These are phyloP conservation scores for Euwallacea similis DNA, from an alignment of 1,140 invertebrate species.

Conservation along the genomic window DNA sequence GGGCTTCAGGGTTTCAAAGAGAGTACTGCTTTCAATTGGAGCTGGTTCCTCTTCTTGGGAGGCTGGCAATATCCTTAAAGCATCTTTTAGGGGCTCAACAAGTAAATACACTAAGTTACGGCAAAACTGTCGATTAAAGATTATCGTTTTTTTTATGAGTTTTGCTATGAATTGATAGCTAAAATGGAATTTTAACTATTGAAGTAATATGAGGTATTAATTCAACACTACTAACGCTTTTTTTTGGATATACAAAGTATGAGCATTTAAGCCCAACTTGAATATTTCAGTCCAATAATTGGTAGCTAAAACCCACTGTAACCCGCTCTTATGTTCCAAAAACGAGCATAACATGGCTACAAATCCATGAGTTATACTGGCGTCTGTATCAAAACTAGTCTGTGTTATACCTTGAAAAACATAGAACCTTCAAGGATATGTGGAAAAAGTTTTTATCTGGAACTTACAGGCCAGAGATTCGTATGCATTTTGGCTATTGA, in stretches of 20 bases:
- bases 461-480: constrained; percentile 48
- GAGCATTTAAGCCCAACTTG: constrained; percentile 60
- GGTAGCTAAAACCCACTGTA: constrained; percentile 59
- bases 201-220: constrained; percentile 54
- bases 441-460: too few relatives aligned
- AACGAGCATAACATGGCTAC: constrained; percentile 60
- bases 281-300: constrained; percentile 60
- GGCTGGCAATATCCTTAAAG: constrained; percentile 1
- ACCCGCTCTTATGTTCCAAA: constrained; percentile 58
- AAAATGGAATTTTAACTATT: constrained; percentile 1
- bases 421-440: constrained; percentile 7
- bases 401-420: constrained; percentile 21
- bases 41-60: not conserved
- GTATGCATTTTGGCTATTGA: constrained; percentile 53
- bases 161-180: constrained; percentile 29
- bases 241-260: constrained; percentile 65
- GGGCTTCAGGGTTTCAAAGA: constrained; percentile 26
- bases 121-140: constrained; percentile 33
- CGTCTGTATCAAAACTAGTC: constrained; percentile 47
- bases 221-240: constrained; percentile 58
- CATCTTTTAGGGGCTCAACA: constrained; percentile 30
- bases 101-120: constrained; percentile 29
- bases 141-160: constrained; percentile 33
- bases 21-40: constrained; percentile 3
- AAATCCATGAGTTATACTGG: constrained; percentile 64